Percentiles rank a stretch among this genome's conserved stretches.
phyloP scores from a whole-genome alignment of 2,888 invertebrate species.

The Rhodophaea formosa region DNA sequence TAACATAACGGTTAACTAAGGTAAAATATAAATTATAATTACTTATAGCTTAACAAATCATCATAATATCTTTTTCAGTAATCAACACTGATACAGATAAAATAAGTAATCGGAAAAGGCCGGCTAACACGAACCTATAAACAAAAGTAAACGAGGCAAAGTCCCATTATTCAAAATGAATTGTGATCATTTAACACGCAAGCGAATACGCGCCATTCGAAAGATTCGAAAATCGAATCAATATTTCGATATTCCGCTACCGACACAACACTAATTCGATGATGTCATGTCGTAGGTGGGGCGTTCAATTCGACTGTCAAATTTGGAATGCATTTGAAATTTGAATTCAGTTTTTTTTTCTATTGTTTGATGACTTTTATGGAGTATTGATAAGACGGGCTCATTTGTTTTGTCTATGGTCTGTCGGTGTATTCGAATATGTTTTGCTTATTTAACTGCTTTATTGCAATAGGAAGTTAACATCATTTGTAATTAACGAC shows the following conservation, averaged over 20 bases:
- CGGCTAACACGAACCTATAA: slow-evolving; percentile 64
- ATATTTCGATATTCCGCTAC: slow-evolving; percentile 43
- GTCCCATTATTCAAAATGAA: slow-evolving; percentile 68
- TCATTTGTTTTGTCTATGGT: neutral
- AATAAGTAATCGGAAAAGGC: slow-evolving; percentile 47
- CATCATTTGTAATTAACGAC: neutral
- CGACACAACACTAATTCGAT: slow-evolving; percentile 50
- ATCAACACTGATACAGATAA: slow-evolving; percentile 40
- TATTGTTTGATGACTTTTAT: neutral
- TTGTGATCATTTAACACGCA: slow-evolving; percentile 70
- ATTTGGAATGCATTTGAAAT: slow-evolving; percentile 26
- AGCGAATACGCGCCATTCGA: slow-evolving; percentile 43
- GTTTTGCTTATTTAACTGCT: neutral
- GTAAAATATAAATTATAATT: too few relatives aligned
- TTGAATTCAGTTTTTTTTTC: slow-evolving; percentile 16
- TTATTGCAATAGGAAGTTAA: neutral
- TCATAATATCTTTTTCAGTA: slow-evolving; percentile 31
- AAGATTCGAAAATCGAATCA: slow-evolving; percentile 49
- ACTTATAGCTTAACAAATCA: too few relatives aligned
- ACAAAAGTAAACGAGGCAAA: slow-evolving; percentile 69
- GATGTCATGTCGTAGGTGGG: slow-evolving; percentile 51
- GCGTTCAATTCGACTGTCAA: slow-evolving; percentile 43
- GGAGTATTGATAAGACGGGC: neutral
- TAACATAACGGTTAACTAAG: neutral
- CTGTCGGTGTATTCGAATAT: neutral